phyloP scores from a whole-genome alignment of 2,797 vertebrate genomes.

The Chloroceryle inda region DNA sequence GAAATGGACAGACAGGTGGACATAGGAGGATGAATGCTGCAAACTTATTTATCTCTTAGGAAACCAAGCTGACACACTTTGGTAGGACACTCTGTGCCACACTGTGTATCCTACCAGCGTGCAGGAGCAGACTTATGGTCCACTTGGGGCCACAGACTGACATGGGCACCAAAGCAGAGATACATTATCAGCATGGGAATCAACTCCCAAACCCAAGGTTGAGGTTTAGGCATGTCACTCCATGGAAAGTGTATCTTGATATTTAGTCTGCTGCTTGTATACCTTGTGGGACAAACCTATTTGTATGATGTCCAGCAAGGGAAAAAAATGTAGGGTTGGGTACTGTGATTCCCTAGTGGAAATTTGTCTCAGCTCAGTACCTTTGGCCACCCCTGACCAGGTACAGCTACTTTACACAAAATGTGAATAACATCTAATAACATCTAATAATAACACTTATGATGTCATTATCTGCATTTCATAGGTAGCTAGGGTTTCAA shows the following conservation, averaged over 20 bases:
- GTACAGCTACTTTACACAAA: not conserved
- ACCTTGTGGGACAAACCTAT: no score
- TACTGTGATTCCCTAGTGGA: not conserved
- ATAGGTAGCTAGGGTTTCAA: not conserved
- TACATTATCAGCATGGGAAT: not conserved
- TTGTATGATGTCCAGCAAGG: not conserved
- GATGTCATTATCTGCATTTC: not conserved
- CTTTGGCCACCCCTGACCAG: not conserved
- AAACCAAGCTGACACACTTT: not conserved
- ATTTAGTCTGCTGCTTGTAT: not conserved
- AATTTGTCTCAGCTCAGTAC: not conserved
- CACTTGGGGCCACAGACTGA: not conserved
- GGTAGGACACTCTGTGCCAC: not conserved
- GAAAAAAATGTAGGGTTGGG: not conserved
- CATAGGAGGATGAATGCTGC: not conserved
- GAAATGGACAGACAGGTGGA: not conserved
- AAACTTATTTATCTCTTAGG: not conserved
- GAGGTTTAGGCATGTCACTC: not conserved
- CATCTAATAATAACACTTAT: not conserved
- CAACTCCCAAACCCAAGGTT: not conserved
- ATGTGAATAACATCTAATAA: not conserved
- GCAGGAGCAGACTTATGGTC: accelerated
- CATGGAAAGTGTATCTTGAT: not conserved
- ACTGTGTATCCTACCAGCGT: not conserved
- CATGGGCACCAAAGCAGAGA: not conserved